Conservation (phyloP, 2,797 vertebrate genomes). For the Ateles fusciceps region DNA sequence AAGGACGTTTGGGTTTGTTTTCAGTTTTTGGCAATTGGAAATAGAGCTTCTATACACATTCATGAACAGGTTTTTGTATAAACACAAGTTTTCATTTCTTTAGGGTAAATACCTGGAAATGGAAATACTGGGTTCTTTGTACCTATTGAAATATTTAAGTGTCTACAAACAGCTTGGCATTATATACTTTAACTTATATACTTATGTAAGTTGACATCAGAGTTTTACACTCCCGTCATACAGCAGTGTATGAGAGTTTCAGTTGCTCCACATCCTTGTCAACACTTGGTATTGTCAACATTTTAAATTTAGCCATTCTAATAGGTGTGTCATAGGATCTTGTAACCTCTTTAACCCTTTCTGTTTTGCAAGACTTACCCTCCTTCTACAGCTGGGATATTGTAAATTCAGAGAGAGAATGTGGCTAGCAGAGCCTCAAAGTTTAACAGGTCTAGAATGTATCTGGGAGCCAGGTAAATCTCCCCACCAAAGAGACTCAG, state of each 20-base stretch:
- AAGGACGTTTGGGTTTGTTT: neutral
- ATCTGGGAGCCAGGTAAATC: neutral
- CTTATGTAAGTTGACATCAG: neutral
- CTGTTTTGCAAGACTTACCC: neutral
- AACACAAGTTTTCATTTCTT: neutral
- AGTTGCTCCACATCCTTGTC: neutral
- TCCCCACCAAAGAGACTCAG: neutral
- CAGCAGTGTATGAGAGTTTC: neutral
- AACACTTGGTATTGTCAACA: neutral
- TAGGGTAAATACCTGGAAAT: neutral
- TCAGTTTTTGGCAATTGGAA: neutral
- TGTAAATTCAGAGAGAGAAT: neutral
- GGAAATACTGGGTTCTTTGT: neutral
- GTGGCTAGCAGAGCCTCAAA: neutral
- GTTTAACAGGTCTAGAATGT: neutral
- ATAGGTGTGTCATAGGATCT: neutral
- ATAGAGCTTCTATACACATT: neutral
- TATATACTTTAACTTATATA: neutral
- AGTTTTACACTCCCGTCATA: neutral
- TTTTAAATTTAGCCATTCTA: neutral
- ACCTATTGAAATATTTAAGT: neutral
- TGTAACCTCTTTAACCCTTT: neutral
- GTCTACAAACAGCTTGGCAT: neutral
- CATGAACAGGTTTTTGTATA: neutral
- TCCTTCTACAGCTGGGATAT: neutral